Evolutionary conservation across 2,113 vertebrate species (phyloP), one percentile per base, ranked within the genome.

Genomic region (Hippocampus zosterae): DNA sequence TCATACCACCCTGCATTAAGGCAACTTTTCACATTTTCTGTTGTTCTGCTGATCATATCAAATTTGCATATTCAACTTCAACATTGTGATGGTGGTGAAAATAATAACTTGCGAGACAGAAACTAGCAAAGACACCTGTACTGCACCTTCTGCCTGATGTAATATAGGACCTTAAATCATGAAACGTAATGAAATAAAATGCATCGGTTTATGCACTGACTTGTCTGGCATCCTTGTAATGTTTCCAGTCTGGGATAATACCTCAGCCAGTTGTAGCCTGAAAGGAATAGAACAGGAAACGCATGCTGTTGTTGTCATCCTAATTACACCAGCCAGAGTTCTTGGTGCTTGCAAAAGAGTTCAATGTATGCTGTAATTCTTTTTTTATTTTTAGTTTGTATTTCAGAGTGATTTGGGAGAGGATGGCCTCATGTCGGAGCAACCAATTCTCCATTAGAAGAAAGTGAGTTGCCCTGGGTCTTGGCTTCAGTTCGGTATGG

Each of bases 291-390:
- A 90, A 87, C 81, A 87, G 84, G 86, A 90, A 88, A 83, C 81
- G 76, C 84, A 84, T 77, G 87, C 33, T 37, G 33, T 37, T 37
- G 82, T 87, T 88, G 88, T 89, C 88, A 91, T 87, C 83, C 85
- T 82, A 80, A 87, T 73, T 73, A 56, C 52, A 46, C 68, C 55
- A 50, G 85, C 73, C 77, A 79, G 78, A 67, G 76, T 76, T 85
- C 68, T 63, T 41, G 61, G 67, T 63, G 48, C 80, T 78, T 82
- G 77, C 79, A 83, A 75, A 60, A 74, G 29, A 44, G 55, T 62
- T 84, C 80, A 75, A 88, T 91, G 85, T 81, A 88, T 88, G 75
- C 75, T 76, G 74, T 72, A 79, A 84, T 89, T 89, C 80, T 85
- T 76, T 87, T 85, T 85, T 85, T 78, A 81, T 80, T 62, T 62